A percentile compares a stretch with the other conserved stretches of the same genome.
Evolutionary conservation across 2,888 invertebrate species (phyloP).

Genomic region (Mimumesa dahlbomi): DNA sequence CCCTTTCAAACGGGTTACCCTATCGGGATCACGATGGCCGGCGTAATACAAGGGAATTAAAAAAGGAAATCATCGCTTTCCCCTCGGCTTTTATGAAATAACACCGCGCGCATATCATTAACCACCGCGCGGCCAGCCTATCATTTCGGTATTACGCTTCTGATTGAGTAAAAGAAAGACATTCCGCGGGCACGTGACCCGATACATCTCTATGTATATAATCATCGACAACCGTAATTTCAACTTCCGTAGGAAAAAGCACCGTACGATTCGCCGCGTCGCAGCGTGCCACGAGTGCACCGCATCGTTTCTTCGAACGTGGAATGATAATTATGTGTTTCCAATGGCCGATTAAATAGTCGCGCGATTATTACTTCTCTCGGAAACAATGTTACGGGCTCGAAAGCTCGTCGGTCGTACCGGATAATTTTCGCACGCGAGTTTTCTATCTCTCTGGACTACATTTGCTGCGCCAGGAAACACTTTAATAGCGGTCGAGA

Average conservation of each 20-base stretch:
- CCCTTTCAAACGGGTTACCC: constrained; percentile 3
- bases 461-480: constrained; percentile 33
- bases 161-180: no score
- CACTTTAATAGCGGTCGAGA: constrained; percentile 20
- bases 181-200: no score
- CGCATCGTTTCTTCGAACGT: constrained; percentile 8
- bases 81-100: no score
- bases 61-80: constrained; percentile 30
- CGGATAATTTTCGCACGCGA: constrained; percentile 2
- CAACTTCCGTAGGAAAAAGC: no score
- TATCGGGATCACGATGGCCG: constrained; percentile 18
- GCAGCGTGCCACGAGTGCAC: neutral
- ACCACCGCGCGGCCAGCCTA: no score
- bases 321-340: neutral
- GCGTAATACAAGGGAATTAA: constrained; percentile 27
- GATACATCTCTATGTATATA: no score
- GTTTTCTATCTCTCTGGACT: constrained; percentile 20
- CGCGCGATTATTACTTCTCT: neutral
- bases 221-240: no score
- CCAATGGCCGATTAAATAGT: constrained; percentile 11
- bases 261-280: neutral
- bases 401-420: neutral
- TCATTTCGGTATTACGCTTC: no score
- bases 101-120: no score
- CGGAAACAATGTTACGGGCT: neutral